Evolutionary conservation across 2,113 vertebrate genomes (phyloP), one percentile per base, ranked within the genome.

Genomic region (Chitala chitala): DNA sequence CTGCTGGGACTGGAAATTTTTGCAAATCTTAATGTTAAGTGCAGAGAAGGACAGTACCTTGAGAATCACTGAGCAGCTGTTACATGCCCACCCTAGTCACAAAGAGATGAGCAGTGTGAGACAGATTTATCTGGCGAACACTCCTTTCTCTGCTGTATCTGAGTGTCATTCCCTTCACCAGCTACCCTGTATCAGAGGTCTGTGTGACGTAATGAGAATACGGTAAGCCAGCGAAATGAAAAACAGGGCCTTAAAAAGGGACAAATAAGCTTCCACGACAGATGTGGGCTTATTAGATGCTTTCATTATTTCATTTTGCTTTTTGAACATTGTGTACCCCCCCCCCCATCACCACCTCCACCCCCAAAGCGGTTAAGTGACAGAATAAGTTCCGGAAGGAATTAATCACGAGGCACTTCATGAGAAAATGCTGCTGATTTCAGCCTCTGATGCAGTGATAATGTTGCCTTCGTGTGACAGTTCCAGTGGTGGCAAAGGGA

Each of bases 351-450:
- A n/a, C n/a, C n/a, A n/a, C n/a, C n/a, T n/a, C n/a, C 20, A 61
- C 48, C 46, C 26, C 69, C 46, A 56, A 75, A 56, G 69, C 71
- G 64, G 71, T 24, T 1, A 55, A 53, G 31, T 69, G 10, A 64
- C 76, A 76, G 66, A 42, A 20, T 74, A 17, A 75, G 66, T 33
- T 59, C 63, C 77, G 77, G 71, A 71, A 74, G 69, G 61, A 83
- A 78, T 82, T 77, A 77, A 78, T 82, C 74, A 65, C 7, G 33
- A 82, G 73, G 68, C 65, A 74, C 54, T 76, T 65, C 59, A 63
- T 63, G 33, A 63, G 59, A 63, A 82, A 80, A 69, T 75, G 75
- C 69, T 50, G 77, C 76, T 75, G 75, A 83, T 69, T 70, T 78
- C 63, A 72, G 10, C 59, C 17, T 36, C 36, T 50, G 56, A 75